Base-by-base conservation (phyloP, 1,140 invertebrate species). In the Cotesia chilonis region DNA sequence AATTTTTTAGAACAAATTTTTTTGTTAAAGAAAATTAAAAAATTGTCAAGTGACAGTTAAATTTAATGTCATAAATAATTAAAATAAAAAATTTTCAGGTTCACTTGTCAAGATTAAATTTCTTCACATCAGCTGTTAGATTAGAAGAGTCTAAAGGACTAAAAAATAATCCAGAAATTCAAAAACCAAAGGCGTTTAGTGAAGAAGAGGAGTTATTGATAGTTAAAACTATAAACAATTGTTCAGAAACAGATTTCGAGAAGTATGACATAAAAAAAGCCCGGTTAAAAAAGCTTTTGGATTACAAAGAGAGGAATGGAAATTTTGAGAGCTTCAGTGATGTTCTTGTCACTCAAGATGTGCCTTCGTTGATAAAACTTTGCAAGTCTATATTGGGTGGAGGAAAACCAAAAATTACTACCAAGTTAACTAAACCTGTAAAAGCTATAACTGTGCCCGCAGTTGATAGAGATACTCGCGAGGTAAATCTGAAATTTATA, bases 331-430 rank as follows among this genome's bases (percentile, higher is more conserved):
- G 37, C 3, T 51, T 75, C 3, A 20, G 70, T 41, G 60, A 69
- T 4, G 5, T 75, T 0, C 38, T 75, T 0, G 55, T 72, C 0
- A 54, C 55, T 4, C 74, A 66, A 57, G 70, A 68, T 60, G 36
- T 75, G n/a, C 36, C 59, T 36, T 72, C 12, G 12, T 66, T 60
- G 51, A 60, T 55, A 36, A 72, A 70, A 65, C 68, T 75, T 14
- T 75, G 66, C 9, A 72, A 65, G 59, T 75, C 74, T 4, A 75
- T 75, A 4, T 10, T 71, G 3, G n/a, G 1, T 5, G 70, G 70
- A 14, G 61, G 38, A n/a, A 59, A 47, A 47, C 6, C 6, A 71
- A 64, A 35, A 64, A 54, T 4, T 14, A 63, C 0, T 4, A 51
- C 1, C 10, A 60, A 10, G 7, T 36, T 9, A 71, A 64, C 28